These are phyloP conservation scores for Ceratosolen solmsi DNA, from an alignment of 1,140 invertebrate genomes.

Conservation along the genomic window DNA sequence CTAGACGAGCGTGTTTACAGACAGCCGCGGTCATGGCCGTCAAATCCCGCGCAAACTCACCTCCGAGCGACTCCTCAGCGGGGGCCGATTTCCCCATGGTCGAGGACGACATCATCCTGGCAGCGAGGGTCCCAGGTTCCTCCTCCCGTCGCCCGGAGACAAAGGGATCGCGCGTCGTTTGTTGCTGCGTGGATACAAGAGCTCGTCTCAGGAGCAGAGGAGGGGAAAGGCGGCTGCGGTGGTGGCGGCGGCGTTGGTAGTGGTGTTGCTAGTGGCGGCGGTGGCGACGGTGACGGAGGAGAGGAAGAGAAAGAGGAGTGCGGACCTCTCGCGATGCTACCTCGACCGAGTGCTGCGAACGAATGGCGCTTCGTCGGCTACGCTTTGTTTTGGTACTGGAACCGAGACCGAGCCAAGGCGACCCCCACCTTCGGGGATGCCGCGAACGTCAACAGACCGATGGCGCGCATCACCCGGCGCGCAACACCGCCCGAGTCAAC, in stretches of 20 bases:
- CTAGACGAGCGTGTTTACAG: neutral
- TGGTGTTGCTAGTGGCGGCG: too few species aligned
- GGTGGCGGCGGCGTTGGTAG: neutral
- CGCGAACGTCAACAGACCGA: neutral
- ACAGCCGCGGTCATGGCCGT: neutral
- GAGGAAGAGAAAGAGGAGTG: neutral
- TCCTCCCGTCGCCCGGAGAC: neutral
- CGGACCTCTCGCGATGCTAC: neutral
- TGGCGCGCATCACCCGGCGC: neutral
- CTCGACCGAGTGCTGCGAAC: conserved; percentile 39
- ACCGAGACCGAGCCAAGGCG: neutral
- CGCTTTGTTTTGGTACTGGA: conserved; percentile 44
- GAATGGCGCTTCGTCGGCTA: conserved; percentile 36
- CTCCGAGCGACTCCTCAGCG: conserved; percentile 70
- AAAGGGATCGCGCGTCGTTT: neutral
- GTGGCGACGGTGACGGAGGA: neutral
- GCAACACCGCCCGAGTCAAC: neutral
- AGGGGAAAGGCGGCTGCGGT: too few species aligned
- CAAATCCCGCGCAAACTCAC: conserved; percentile 59
- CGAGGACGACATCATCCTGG: conserved; percentile 58
- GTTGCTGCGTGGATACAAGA: neutral
- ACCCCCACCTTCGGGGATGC: neutral
- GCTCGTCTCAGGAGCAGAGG: neutral
- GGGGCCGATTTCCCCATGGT: conserved; percentile 58
- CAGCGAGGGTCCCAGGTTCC: neutral